Evolutionary conservation across 2,797 vertebrate genomes (phyloP), one percentile per base, ranked within the genome.

Genomic region (Danio choprae): DNA sequence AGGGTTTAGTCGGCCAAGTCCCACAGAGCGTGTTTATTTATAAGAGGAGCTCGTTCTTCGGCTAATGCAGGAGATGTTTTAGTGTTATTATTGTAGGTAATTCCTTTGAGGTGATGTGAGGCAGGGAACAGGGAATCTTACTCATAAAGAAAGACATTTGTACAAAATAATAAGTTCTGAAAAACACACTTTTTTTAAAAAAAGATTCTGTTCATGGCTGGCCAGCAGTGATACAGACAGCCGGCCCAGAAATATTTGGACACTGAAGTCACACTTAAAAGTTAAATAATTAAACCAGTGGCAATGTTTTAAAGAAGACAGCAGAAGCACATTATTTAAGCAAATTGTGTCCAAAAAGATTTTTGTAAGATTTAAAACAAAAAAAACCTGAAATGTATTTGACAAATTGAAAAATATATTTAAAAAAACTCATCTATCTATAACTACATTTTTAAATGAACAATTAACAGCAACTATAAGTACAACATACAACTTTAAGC

Each of bases 51-150:
- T 75, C 64, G 50, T 85, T 86, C 86, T 69, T 86, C 70, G 18
- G 60, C 81, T 79, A 82, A 80, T 78, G 38, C 77, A 81, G 80
- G 80, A 74, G 38, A 74, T 22, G 8, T 53, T 53, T 68, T 41
- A 73, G 70, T 89, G 88, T 90, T 91, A 83, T 89, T 90, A 83
- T 89, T 90, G 65, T 81, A 79, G 77, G 83, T 89, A 91, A 92
- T 92, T 88, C 84, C 86, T 91, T 87, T 84, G 88, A 90, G 87
- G 91, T 93, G 91, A 89, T 74, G 84, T 89, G 86, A 86, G 84
- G 87, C 80, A 83, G 84, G 82, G 86, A 81, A 85, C 64, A 62
- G 13, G 15, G 16, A 80, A 64, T 51, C 58, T 55, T 44, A 18
- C 38, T 55, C 7, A 18, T 46, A 46, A 64, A 79, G 10, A 72